Base-by-base conservation (phyloP, 2,888 invertebrate genomes). In the Rhagonycha lutea region DNA sequence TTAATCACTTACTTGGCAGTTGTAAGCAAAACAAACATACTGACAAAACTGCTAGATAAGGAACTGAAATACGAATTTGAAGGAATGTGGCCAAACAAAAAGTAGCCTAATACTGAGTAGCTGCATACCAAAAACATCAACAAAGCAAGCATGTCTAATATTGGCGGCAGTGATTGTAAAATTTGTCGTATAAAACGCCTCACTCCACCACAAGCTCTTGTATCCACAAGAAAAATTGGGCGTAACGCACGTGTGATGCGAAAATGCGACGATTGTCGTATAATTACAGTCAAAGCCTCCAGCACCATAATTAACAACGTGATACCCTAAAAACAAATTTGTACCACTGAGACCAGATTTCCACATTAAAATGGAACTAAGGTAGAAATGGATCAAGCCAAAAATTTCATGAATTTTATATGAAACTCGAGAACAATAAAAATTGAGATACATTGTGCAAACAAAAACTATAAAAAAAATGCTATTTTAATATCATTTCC, bases 211-310 rank as follows among this genome's bases (percentile, higher is more conserved):
- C 95, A 94, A 81, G 95, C 95, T 82, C 94, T 91, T 62, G 96
- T 96, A 87, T 96, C 96, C 68, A 96, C 93, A 62, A 97, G 88
- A 88, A 96, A 96, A 82, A 97, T 94, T n/a, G 96, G 96, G 14
- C 96, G 90, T 11, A 96, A 87, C 5, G 96, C 95, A 78, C 96
- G 89, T n/a, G 96, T 96, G 70, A 95, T 95, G 0, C 97, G 90
- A 87, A 96, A 94, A 88, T 97, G 96, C 0, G 94, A 94, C 0
- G 94, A 93, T 86, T 95, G 95, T 14, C 96, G 90, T 78, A 94
- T 92, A 61, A 96, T 87, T 70, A 96, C 94, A 61, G 93, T 92
- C 69, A 95, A 89, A 0, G 96, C 95, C 86, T 97, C 96, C 62
- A 94, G 85, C 79, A 95, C 91, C 96, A 96, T 96, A 81, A 96